phyloP scores from a whole-genome alignment of 2,797 vertebrate species.

The Channallabes apus region DNA sequence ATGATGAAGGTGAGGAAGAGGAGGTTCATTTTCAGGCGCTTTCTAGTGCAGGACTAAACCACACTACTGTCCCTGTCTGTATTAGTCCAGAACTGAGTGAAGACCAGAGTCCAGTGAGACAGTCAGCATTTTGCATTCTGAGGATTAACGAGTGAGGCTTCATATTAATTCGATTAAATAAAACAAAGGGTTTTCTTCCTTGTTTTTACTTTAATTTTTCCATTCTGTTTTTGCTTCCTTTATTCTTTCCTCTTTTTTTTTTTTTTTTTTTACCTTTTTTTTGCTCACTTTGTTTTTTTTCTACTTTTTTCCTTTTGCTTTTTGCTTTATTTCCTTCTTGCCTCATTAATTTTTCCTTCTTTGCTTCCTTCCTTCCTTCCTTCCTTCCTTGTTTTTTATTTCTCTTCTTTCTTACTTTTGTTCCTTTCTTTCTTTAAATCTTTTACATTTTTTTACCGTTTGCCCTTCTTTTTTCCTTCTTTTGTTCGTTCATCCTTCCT shows the following conservation, averaged over 20 bases:
- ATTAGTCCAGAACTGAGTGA: neutral
- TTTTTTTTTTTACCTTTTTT: too few relatives aligned
- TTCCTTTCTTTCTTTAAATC: neutral
- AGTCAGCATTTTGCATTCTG: neutral
- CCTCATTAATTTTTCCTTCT: neutral
- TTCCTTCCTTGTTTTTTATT: neutral
- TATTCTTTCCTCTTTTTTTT: neutral
- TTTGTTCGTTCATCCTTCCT: neutral
- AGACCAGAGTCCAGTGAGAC: neutral
- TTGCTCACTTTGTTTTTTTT: neutral
- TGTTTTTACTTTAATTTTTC: neutral
- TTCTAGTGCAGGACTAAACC: neutral
- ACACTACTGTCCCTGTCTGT: neutral
- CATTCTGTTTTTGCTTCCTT: too few relatives aligned
- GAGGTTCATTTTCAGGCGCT: neutral
- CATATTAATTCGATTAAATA: neutral
- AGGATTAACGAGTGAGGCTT: neutral
- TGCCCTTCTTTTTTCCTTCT: neutral
- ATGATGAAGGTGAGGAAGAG: constrained; percentile 85
- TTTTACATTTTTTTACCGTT: neutral
- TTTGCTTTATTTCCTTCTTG: neutral
- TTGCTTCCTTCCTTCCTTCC: neutral
- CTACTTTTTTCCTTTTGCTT: neutral
- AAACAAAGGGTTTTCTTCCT: neutral
- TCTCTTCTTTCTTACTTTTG: neutral